Evolutionary conservation across 2,797 vertebrate species (phyloP), one percentile per base, ranked within the genome.

Genomic region (Chromis chromis): DNA sequence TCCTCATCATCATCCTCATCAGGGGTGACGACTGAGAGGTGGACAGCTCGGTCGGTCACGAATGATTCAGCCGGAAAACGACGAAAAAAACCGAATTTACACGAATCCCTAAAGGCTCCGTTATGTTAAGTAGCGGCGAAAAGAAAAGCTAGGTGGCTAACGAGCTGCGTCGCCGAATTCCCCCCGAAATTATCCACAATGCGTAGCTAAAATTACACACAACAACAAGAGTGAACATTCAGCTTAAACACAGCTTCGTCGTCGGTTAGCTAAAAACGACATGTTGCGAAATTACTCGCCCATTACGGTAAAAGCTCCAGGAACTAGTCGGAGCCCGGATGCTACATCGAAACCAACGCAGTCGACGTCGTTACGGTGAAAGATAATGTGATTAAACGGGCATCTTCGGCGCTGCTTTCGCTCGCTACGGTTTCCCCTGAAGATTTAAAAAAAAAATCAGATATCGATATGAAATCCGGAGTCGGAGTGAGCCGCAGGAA

Each of bases 271-370:
- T 6, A n/a, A 14, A 25, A 16, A 0, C 10, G 1, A 4, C 17
- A n/a, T 28, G 48, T 59, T 64, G n/a, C 2, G 8, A 55, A 36
- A 36, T 3, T 6, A 42, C 14, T 17, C 13, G 16, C 14, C 16
- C 40, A 42, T 42, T 4, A 16, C 31, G n/a, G 19, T 25, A 11
- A 0, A n/a, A 1, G 3, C 25, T 71, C 77, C 85, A 79, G 70
- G 59, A 81, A 86, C 71, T 89, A 84, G 79, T 6, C 83, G 0
- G 1, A 82, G 31, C 82, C 87, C 55, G 28, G 3, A 78, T 44
- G 74, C 71, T 87, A 80, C 61, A 1, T 25, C 21, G 16, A 65
- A 21, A 64, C 63, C 64, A 55, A 31, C 14, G 48, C 55, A 44
- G 68, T 65, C 65, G 60, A 85, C 74, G 61, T 52, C 19, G 8